Conservation (phyloP, 2,888 invertebrate species). For the Omphaloscelis lunosa region DNA sequence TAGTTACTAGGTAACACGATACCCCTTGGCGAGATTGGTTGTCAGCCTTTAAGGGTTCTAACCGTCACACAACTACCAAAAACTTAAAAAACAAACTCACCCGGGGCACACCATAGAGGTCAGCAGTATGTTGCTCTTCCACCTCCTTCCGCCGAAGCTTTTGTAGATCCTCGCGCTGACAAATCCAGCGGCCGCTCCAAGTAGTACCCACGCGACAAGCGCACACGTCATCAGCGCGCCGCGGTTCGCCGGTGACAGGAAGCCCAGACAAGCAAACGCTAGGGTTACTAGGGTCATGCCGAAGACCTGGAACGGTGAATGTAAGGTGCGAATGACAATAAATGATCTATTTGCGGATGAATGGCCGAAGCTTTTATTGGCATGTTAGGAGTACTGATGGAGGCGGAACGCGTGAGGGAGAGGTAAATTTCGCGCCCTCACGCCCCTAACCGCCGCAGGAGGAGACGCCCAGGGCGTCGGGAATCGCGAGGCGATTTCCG, state of each 20-base stretch:
- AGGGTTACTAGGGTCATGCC: conserved; percentile 99
- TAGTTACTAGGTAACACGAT: too few relatives aligned
- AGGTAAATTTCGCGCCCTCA: too few relatives aligned
- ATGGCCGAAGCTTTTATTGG: too few relatives aligned
- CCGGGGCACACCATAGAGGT: conserved; percentile 99
- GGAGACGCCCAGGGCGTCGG: too few relatives aligned
- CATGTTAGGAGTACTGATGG: too few relatives aligned
- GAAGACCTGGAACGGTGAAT: conserved; percentile 88
- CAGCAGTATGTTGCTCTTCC: conserved; percentile 99
- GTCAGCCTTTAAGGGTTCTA: too few relatives aligned
- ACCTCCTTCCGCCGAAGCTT: conserved; percentile 99
- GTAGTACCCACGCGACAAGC: conserved; percentile 98
- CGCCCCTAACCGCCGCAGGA: too few relatives aligned
- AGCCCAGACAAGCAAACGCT: conserved; percentile 99
- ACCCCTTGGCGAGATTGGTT: too few relatives aligned
- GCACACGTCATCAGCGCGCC: conserved; percentile 99
- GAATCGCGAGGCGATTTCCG: too few relatives aligned
- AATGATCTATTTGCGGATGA: too few relatives aligned
- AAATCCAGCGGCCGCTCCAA: conserved; percentile 99
- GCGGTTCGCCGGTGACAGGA: conserved; percentile 99
- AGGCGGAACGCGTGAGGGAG: too few relatives aligned
- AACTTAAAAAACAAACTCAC: conserved; percentile 89
- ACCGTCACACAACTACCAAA: not conserved
- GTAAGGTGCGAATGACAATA: not conserved
- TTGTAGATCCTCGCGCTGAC: conserved; percentile 99